These are phyloP conservation scores for Amiota communis DNA, from an alignment of 2,888 invertebrate genomes.

Conservation along the genomic window DNA sequence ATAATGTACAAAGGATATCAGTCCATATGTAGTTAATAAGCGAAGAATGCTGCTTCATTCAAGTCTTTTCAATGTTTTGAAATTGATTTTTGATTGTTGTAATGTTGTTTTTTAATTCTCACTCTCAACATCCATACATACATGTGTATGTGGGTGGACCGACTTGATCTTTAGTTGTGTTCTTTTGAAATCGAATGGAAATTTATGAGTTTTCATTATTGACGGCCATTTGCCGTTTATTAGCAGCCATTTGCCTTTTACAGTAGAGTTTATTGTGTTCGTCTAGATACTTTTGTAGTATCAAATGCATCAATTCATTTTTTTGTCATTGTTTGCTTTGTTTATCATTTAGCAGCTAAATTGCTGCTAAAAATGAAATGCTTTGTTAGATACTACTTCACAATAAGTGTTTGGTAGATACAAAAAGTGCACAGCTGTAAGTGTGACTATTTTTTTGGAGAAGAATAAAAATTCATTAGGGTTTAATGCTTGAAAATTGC, in stretches of 20 bases:
- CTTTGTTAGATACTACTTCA: slow-evolving; percentile 43
- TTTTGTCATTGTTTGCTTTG: slow-evolving; percentile 46
- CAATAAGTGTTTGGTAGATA: slow-evolving; percentile 3
- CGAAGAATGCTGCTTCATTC: slow-evolving; percentile 38
- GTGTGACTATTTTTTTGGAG: neutral
- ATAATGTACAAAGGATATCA: slow-evolving; percentile 26
- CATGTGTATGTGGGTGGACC: slow-evolving; percentile 30
- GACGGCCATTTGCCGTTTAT: slow-evolving; percentile 45
- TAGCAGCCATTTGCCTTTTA: slow-evolving; percentile 49
- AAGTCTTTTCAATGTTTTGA: slow-evolving; percentile 41
- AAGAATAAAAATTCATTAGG: neutral
- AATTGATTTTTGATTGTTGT: slow-evolving; percentile 54
- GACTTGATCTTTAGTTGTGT: slow-evolving; percentile 13
- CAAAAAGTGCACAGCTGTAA: neutral
- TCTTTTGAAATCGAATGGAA: slow-evolving; percentile 41
- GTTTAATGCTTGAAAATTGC: slow-evolving; percentile 20
- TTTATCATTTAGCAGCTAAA: slow-evolving; percentile 52
- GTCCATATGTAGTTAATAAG: slow-evolving; percentile 33
- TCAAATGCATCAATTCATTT: slow-evolving; percentile 25
- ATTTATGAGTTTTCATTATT: slow-evolving; percentile 45
- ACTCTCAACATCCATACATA: neutral
- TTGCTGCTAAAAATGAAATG: slow-evolving; percentile 43
- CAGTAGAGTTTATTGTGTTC: slow-evolving; percentile 38
- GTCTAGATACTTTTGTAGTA: slow-evolving; percentile 15
- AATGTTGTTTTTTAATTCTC: slow-evolving; percentile 47